These are phyloP conservation scores for Apostichopus japonicus DNA, from an alignment of 35 echinoderm and acorn worm genomes.

Conservation along the genomic window DNA sequence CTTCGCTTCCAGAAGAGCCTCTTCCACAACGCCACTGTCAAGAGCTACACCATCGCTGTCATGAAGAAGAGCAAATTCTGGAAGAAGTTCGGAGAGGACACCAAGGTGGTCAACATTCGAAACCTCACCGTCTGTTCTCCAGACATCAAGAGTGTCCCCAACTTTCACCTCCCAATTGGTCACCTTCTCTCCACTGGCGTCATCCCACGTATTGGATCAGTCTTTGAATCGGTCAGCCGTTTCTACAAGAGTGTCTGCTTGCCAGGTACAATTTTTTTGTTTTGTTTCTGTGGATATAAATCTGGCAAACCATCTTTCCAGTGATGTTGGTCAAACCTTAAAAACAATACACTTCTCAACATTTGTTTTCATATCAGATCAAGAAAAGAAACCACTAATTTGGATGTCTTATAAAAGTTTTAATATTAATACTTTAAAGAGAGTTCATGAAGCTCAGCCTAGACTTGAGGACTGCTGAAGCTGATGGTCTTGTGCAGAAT, in stretches of 20 bases:
- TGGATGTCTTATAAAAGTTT: too few relatives aligned
- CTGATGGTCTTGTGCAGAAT: too few relatives aligned
- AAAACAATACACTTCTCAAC: too few relatives aligned
- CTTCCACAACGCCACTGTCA: constrained; percentile 46
- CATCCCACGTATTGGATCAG: constrained; percentile 93
- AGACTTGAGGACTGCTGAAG: too few relatives aligned
- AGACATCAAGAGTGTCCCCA: constrained; percentile 52
- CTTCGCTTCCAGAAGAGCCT: not conserved
- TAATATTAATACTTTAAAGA: too few relatives aligned
- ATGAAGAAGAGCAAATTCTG: constrained; percentile 32
- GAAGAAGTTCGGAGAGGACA: constrained; percentile 39
- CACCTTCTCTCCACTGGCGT: constrained; percentile 84
- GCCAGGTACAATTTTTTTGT: constrained; percentile 63
- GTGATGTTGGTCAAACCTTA: too few relatives aligned
- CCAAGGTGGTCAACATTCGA: constrained; percentile 50
- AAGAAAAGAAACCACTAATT: too few relatives aligned
- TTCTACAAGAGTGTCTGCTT: constrained; percentile 78
- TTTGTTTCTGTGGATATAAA: not conserved
- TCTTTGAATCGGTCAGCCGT: constrained; percentile 94
- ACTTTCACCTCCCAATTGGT: constrained; percentile 90
- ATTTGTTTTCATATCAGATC: too few relatives aligned
- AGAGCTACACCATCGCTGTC: constrained; percentile 42
- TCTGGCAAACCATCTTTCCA: too few relatives aligned
- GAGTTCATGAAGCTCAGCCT: too few relatives aligned
- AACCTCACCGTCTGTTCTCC: constrained; percentile 44